Percentiles rank a stretch among this genome's conserved stretches.
Conservation (phyloP, 2,888 invertebrate genomes). For the Perizoma flavofasciatum region DNA sequence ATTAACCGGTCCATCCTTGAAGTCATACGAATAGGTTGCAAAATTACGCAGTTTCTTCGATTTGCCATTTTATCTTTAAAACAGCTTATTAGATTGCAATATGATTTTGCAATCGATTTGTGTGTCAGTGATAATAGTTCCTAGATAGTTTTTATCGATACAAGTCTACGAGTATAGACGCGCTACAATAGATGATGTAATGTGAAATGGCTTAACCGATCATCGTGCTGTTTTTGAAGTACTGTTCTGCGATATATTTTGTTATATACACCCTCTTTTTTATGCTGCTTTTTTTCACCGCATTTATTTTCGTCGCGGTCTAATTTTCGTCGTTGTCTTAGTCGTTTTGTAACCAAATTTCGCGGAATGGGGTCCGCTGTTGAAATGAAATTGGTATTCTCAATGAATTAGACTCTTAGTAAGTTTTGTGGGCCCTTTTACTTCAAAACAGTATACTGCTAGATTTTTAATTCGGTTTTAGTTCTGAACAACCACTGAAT, state of each 20-base stretch:
- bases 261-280: conserved; percentile 60
- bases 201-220: too few species aligned
- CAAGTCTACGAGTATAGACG: too few species aligned
- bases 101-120: too few species aligned
- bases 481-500: conserved; percentile 33
- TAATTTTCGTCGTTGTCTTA: conserved; percentile 81
- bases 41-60: too few species aligned
- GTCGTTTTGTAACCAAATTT: conserved; percentile 81
- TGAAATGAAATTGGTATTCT: conserved; percentile 80
- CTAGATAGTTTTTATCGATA: too few species aligned
- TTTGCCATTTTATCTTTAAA: too few species aligned
- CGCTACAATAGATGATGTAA: too few species aligned
- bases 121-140: too few species aligned
- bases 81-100: too few species aligned
- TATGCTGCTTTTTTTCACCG: conserved; percentile 76
- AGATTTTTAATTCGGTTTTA: conserved; percentile 72
- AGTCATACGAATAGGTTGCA: too few species aligned
- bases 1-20: too few species aligned
- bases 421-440: conserved; percentile 60
- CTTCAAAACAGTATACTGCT: conserved; percentile 50
- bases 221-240: too few species aligned
- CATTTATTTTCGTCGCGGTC: conserved; percentile 82
- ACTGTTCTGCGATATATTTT: conserved; percentile 2
- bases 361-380: conserved; percentile 75
- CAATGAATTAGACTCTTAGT: conserved; percentile 69